Evolutionary conservation across 2,888 invertebrate species (phyloP).

Genomic region (Pterobdella sp.): DNA sequence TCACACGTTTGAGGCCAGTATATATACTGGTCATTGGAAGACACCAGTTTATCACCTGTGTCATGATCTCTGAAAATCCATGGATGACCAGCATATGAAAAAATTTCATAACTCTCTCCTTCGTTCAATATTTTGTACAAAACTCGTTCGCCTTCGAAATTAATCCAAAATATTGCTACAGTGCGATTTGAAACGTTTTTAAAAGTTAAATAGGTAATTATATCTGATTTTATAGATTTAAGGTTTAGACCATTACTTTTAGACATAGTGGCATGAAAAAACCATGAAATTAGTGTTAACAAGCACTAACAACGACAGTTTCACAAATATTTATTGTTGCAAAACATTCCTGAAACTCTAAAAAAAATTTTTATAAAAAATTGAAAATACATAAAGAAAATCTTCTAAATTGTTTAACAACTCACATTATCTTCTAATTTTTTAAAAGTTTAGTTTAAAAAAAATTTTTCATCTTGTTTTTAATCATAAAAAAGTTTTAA

Average conservation of each 20-base stretch:
- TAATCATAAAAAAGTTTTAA: neutral
- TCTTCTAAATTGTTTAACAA: no score
- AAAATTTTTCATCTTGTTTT: neutral
- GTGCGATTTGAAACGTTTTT: neutral
- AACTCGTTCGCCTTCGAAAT: conserved; percentile 1
- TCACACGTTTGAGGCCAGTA: conserved; percentile 4
- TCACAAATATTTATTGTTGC: no score
- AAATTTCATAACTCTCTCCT: neutral
- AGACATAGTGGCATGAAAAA: no score
- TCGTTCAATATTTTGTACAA: neutral
- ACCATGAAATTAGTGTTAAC: no score
- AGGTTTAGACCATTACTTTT: neutral
- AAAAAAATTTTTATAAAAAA: no score
- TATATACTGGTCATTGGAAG: neutral
- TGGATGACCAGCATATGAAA: neutral
- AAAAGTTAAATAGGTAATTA: neutral
- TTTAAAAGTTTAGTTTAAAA: no score
- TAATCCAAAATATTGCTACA: neutral
- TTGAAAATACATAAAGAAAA: no score
- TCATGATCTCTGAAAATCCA: conserved; percentile 9
- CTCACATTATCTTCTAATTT: no score
- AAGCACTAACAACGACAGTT: no score
- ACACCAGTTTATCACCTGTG: conserved; percentile 1
- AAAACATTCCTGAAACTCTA: no score
- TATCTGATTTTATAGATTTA: neutral